phyloP scores from a whole-genome alignment of 1,140 invertebrate genomes.

The Eurytemora carolleeae region DNA sequence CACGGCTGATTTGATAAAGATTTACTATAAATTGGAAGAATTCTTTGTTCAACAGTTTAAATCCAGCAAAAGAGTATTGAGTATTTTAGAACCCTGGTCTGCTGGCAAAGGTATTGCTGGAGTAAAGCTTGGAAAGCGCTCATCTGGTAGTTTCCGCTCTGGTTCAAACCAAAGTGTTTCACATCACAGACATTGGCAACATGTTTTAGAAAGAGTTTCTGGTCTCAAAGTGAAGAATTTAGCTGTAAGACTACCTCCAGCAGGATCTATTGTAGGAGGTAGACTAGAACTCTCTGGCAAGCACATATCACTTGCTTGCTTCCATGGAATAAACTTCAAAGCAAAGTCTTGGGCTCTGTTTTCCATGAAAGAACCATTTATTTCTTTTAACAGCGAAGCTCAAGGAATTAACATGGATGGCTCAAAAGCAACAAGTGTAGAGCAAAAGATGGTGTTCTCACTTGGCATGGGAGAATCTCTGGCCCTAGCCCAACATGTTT shows the following conservation, averaged over 20 bases:
- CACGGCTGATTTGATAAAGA: slow-evolving; percentile 83
- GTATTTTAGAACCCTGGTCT: slow-evolving; percentile 36
- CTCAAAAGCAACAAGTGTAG: slow-evolving; percentile 26
- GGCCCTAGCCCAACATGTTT: slow-evolving; percentile 36
- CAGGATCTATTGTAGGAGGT: slow-evolving; percentile 59
- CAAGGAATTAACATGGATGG: slow-evolving; percentile 41
- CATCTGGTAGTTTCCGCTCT: neutral
- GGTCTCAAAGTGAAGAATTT: slow-evolving; percentile 54
- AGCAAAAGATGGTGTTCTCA: slow-evolving; percentile 54
- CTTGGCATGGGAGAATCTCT: slow-evolving; percentile 39
- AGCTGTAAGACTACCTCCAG: slow-evolving; percentile 37
- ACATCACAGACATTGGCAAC: slow-evolving; percentile 59
- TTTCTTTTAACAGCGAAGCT: slow-evolving; percentile 84
- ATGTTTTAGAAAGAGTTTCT: slow-evolving; percentile 45
- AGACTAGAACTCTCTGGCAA: slow-evolving; percentile 38
- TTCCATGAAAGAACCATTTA: slow-evolving; percentile 76
- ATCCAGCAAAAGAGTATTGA: slow-evolving; percentile 72
- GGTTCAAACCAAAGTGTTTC: neutral
- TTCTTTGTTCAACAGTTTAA: slow-evolving; percentile 91
- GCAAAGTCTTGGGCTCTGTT: slow-evolving; percentile 92
- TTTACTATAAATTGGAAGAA: slow-evolving; percentile 86
- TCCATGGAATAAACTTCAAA: slow-evolving; percentile 92
- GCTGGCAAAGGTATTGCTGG: neutral
- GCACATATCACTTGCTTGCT: slow-evolving; percentile 76
- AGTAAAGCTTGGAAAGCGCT: neutral